Base-by-base conservation (phyloP, 2,888 invertebrate genomes). In the Toxonevra muliebris region DNA sequence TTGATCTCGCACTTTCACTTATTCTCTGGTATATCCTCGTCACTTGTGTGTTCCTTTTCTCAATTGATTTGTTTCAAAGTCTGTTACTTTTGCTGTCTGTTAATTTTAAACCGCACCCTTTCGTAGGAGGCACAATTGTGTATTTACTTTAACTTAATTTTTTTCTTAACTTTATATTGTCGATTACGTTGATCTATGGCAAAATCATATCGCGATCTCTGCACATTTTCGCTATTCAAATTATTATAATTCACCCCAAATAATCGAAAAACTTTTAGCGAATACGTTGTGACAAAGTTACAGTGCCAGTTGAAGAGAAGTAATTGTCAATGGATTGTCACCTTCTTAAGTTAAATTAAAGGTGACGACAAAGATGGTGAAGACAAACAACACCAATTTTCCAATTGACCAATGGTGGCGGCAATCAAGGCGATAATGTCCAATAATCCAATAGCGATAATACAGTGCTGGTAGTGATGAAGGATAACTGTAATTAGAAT, bases 131-230 rank as follows among this genome's bases (percentile, higher is more conserved):
- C 52, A 20, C 15, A 52, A 59, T 15, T 59, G 10, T n/a, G 30
- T 42, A 58, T 61, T 73, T 77, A 77, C 66, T 81, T 80, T 61
- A 80, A 75, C 72, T 82, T 80, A 71, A 83, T 81, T 85, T 85
- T 84, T 84, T 84, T 84, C 82, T 84, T 84, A 74, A 84, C 80
- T 79, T 84, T 84, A 66, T 84, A 84, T 70, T 84, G 84, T 68
- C 84, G 83, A 79, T 84, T 83, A 70, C 84, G 83, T 77, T 84
- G 83, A 83, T 84, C 85, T 84, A 85, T 82, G 79, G 80, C 84
- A 78, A 84, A 82, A 79, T 82, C 86, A 86, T 86, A 86, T 86
- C 86, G 81, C 86, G 86, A 86, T 86, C 86, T 85, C 85, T 85
- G 85, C 86, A 86, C 86, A 86, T 86, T 84, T 85, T 86, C 84